Base-by-base conservation (phyloP, 1,140 invertebrate species). In the Idris sp. region DNA sequence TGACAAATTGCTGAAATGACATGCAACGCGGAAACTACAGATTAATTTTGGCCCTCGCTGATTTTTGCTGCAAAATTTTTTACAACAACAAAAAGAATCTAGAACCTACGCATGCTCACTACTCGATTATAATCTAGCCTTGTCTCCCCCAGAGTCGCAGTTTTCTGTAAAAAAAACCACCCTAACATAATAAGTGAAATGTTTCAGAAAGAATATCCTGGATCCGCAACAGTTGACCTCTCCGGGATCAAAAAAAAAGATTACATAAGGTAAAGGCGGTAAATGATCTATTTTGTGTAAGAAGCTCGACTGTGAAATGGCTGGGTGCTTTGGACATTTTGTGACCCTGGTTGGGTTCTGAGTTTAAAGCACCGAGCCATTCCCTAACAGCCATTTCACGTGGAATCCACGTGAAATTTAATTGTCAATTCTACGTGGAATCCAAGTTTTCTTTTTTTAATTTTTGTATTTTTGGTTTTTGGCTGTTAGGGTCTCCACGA, bases 101-200 rank as follows among this genome's bases (percentile, higher is more conserved):
- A 74, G 26, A n/a, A 4, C 49, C 72, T 74, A 74, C 72, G 25
- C 72, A 74, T 74, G 72, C 72, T 31, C 49, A 44, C 62, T 74
- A 74, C 56, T 49, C 4, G 30, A 49, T 48, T 25, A 65, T 46
- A 53, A 51, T 53, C 22, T 43, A 73, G 31, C 9, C 10, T 51
- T 19, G 30, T 36, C 22, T n/a, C 15, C 4, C 36, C 33, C 26
- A 53, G n/a, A n/a, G n/a, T n/a, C n/a, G n/a, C n/a, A n/a, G n/a
- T n/a, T n/a, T n/a, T n/a, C n/a, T n/a, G n/a, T n/a, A 65, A 73
- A 28, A 51, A 22, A 18, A 31, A 2, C 19, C 9, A 13, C 10
- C 0, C 18, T 13, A 36, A 43, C 48, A 61, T 22, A 61, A 59
- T 53, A 31, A 41, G 25, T 36, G 51, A 59, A 40, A 64, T 14